A percentile compares a stretch with the other conserved stretches of the same genome.
Conservation (phyloP, 2,113 vertebrate species). For the Glaucomys volans region DNA sequence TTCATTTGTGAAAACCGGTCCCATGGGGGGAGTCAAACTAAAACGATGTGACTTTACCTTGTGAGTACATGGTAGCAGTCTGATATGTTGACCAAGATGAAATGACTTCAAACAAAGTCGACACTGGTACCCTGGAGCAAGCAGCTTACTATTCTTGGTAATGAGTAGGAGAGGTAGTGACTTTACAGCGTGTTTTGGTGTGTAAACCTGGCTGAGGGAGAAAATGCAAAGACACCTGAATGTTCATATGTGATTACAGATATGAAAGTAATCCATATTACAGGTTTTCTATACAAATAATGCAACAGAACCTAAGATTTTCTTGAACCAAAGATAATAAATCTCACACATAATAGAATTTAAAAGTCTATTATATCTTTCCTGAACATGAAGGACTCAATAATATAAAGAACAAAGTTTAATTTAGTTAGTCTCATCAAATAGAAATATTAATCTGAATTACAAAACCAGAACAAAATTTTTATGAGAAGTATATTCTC, state of each 20-base stretch:
- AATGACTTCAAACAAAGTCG: constrained; percentile 89
- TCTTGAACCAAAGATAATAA: not conserved
- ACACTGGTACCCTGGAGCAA: constrained; percentile 86
- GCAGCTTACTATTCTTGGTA: constrained; percentile 83
- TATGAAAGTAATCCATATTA: not conserved
- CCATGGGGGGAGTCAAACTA: not conserved
- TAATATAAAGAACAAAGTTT: constrained; percentile 8
- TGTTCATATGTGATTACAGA: not conserved
- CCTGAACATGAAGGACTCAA: not conserved
- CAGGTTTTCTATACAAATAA: not conserved
- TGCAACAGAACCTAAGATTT: not conserved
- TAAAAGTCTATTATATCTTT: not conserved
- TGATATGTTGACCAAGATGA: constrained; percentile 78
- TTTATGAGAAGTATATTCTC: constrained; percentile 24
- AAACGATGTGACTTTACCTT: constrained; percentile 83
- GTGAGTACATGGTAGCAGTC: constrained; percentile 87
- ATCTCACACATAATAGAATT: not conserved
- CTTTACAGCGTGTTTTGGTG: constrained; percentile 81
- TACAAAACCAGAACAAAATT: not conserved
- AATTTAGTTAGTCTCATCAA: not conserved
- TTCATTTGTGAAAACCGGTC: not conserved
- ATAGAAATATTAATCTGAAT: not conserved
- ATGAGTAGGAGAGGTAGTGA: constrained; percentile 81
- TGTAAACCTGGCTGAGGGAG: constrained; percentile 67
- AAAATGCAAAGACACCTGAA: not conserved